Base-by-base conservation (phyloP, 2,113 vertebrate genomes). In the Diglossa brunneiventris region DNA sequence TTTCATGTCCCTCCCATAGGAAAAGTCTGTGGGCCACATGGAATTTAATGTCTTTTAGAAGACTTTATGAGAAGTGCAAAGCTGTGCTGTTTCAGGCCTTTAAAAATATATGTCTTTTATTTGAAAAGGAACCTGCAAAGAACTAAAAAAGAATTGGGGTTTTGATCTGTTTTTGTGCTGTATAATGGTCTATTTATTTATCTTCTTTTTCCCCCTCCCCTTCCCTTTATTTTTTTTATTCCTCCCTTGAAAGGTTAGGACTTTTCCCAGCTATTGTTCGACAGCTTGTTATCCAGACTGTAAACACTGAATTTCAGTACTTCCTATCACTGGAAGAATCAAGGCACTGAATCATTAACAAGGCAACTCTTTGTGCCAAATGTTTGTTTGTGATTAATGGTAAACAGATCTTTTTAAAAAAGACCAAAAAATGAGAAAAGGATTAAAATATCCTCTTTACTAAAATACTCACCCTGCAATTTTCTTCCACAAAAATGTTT, bases 351-450 rank as follows among this genome's bases (percentile, higher is more conserved):
- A 66, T 93, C 86, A 69, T 77, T 90, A 92, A 19, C 42, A 77
- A 77, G 55, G 15, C 58, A 87, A 35, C 70, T 10, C 28, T 90
- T 80, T 77, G 56, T 66, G 90, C 82, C 75, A 91, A 90, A 73
- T 90, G 46, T 91, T 90, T 92, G 44, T 79, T 91, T 93, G 64
- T 88, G 76, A 74, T 86, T 83, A 87, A 59, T 20, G 27, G 75
- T 84, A 84, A 78, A 66, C 10, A 87, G 33, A 41, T 46, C 66
- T 33, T 62, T 16, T 11, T 69, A 28, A 17, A 18, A 67, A 15
- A n/a, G 17, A 53, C 52, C 27, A n/a, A 24, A 58, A 58, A n/a
- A n/a, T 20, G 23, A 1, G 1, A 24, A 56, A 56, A 56, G 1
- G 0, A 76, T 64, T 59, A 66, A 80, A 89, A 77, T 80, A 89